A percentile compares a stretch with the other conserved stretches of the same genome.
phyloP scores from a whole-genome alignment of 2,888 invertebrate genomes.

The Ischnus inquisitorius region DNA sequence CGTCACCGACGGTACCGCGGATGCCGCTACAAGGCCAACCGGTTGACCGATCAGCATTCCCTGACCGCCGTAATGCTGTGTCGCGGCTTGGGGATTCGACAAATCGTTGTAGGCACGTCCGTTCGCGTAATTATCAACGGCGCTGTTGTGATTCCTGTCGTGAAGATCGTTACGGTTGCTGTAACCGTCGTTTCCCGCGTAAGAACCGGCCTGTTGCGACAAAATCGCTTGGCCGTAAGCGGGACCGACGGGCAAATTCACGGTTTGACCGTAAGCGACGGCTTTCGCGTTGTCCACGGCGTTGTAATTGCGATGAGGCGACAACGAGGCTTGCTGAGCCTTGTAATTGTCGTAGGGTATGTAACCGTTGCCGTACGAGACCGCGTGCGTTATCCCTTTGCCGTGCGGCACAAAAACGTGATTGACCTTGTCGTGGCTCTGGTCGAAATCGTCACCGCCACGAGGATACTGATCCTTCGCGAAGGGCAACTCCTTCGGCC shows the following conservation, averaged over 20 bases:
- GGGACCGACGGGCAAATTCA: slow-evolving; percentile 20
- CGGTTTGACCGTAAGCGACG: slow-evolving; percentile 2
- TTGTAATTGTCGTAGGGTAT: slow-evolving; percentile 79
- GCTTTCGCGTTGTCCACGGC: slow-evolving; percentile 9
- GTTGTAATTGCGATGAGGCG: slow-evolving; percentile 62
- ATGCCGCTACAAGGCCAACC: slow-evolving; percentile 58
- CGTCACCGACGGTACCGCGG: slow-evolving; percentile 67
- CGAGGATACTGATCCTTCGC: slow-evolving; percentile 66
- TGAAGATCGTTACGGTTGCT: not conserved
- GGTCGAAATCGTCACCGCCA: slow-evolving; percentile 79
- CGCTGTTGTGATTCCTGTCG: slow-evolving; percentile 42
- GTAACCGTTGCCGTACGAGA: slow-evolving; percentile 80
- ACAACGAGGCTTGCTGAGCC: slow-evolving; percentile 64
- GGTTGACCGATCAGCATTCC: not conserved
- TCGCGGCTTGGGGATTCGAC: not conserved
- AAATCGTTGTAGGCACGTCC: slow-evolving; percentile 1
- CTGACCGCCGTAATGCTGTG: not conserved
- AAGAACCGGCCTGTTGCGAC: slow-evolving; percentile 51
- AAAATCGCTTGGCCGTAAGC: slow-evolving; percentile 27
- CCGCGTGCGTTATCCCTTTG: slow-evolving; percentile 76
- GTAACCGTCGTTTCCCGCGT: slow-evolving; percentile 23
- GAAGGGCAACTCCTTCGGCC: slow-evolving; percentile 33
- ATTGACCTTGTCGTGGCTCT: slow-evolving; percentile 75
- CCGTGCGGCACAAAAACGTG: slow-evolving; percentile 79
- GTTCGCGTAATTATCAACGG: not conserved